These are phyloP conservation scores for Acanthopagrus latus DNA, from an alignment of 2,797 vertebrate species.

Conservation along the genomic window DNA sequence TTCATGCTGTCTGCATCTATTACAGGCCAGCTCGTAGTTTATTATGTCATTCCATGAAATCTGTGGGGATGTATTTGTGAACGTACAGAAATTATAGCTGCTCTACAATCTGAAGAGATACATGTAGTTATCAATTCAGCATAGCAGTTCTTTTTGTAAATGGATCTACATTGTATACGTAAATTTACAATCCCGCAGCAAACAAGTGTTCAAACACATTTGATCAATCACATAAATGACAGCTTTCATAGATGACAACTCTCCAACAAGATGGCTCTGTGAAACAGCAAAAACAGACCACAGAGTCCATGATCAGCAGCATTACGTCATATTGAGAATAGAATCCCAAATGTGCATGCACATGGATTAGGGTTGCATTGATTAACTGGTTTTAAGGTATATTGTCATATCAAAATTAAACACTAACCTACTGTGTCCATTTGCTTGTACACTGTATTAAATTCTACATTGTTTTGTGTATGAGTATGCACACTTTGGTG, in stretches of 20 bases:
- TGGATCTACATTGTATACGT: background rate
- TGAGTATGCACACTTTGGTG: too few species aligned
- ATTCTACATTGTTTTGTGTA: too few species aligned
- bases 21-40: slow-evolving; percentile 57
- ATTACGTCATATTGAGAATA: background rate
- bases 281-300: slow-evolving; percentile 10
- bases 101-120: slow-evolving; percentile 20
- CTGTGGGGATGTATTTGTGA: slow-evolving; percentile 52
- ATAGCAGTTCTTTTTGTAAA: background rate
- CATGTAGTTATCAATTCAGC: slow-evolving; percentile 2
- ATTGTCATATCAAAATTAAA: too few species aligned
- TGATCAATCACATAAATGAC: slow-evolving; percentile 4
- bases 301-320: background rate
- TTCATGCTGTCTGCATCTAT: slow-evolving; percentile 69
- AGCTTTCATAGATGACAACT: background rate
- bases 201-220: background rate
- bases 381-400: too few species aligned
- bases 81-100: slow-evolving; percentile 20
- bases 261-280: background rate
- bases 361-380: too few species aligned
- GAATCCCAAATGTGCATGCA: too few species aligned
- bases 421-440: too few species aligned
- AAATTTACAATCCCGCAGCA: background rate
- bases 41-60: slow-evolving; percentile 63
- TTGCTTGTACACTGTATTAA: too few species aligned